A percentile compares a stretch with the other conserved stretches of the same genome.
Evolutionary conservation across 1,140 invertebrate genomes (phyloP).

Genomic region (honey bee (Apis mellifera)): Amel_HAv3.1 CM009936.2:9615001-9615500

Average conservation of each 20-base stretch:
- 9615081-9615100: conserved; percentile 38
- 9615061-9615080: conserved; percentile 55
- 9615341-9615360: neutral
- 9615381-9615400: too few species aligned
- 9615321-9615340: too few species aligned
- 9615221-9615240: conserved; percentile 43
- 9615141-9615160: conserved; percentile 79
- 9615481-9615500: too few species aligned
- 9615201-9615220: conserved; percentile 21
- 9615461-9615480: too few species aligned
- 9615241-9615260: too few species aligned
- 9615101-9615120: conserved; percentile 51
- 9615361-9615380: too few species aligned
- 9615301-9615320: neutral
- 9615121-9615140: conserved; percentile 79
- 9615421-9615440: too few species aligned
- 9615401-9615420: too few species aligned
- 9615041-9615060: conserved; percentile 64
- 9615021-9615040: conserved; percentile 65
- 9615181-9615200: conserved; percentile 70
- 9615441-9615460: too few species aligned
- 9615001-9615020: conserved; percentile 62
- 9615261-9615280: neutral
- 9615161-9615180: conserved; percentile 67
- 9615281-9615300: neutral